phyloP scores from a whole-genome alignment of 1,140 invertebrate species.

The Prorops nasuta region DNA sequence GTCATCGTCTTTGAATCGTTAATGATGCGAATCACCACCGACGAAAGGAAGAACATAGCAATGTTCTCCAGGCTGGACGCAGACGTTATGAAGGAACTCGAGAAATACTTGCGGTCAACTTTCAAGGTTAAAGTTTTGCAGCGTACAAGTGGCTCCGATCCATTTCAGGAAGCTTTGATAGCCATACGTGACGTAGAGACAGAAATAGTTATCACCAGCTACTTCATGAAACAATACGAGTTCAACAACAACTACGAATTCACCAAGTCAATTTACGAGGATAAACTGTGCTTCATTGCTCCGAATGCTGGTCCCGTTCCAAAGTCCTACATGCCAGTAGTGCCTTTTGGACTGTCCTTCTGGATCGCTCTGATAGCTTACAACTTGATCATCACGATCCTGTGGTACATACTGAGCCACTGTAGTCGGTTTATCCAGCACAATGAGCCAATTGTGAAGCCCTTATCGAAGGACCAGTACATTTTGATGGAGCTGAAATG shows the following conservation, averaged over 20 bases:
- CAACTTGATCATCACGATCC: slow-evolving; percentile 16
- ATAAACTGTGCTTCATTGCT: slow-evolving; percentile 32
- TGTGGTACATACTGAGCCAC: slow-evolving; percentile 21
- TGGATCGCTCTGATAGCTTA: slow-evolving; percentile 26
- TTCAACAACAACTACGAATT: slow-evolving; percentile 19
- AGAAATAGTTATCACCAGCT: slow-evolving; percentile 32
- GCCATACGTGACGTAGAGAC: slow-evolving; percentile 11
- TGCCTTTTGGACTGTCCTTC: slow-evolving; percentile 23
- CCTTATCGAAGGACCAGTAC: too few species aligned
- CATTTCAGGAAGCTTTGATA: slow-evolving; percentile 19
- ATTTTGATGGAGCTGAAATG: too few species aligned
- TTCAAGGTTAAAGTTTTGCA: slow-evolving; percentile 17
- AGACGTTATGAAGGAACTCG: slow-evolving; percentile 14
- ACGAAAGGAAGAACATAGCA: background rate
- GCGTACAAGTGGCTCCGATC: slow-evolving; percentile 16
- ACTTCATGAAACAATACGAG: slow-evolving; percentile 27
- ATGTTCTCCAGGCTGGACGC: slow-evolving; percentile 19
- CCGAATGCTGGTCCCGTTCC: slow-evolving; percentile 22
- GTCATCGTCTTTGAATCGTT: slow-evolving; percentile 26
- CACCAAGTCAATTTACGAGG: slow-evolving; percentile 18
- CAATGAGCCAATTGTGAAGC: background rate
- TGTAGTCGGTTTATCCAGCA: slow-evolving; percentile 3
- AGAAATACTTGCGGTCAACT: slow-evolving; percentile 18
- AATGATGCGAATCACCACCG: slow-evolving; percentile 16
- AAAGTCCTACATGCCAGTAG: slow-evolving; percentile 34